Base-by-base conservation (phyloP, 2,113 vertebrate species). In the Trochalopteron elliotii region DNA sequence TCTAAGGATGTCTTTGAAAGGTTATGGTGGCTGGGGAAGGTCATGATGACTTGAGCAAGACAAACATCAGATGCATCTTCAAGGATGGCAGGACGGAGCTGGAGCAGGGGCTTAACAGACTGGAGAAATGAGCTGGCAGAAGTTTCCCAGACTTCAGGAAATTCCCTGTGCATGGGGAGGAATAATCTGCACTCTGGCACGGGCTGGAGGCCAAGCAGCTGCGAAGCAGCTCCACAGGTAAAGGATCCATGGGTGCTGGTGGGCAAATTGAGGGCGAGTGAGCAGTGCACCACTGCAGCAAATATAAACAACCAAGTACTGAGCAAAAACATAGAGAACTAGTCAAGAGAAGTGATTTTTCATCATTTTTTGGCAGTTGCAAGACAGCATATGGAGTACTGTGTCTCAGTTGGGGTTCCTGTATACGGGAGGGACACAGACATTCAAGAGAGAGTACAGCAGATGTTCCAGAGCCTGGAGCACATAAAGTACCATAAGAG, bases 391-490 rank as follows among this genome's bases (percentile, higher is more conserved):
- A 89, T 67, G 89, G 60, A 84, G 39, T 23, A 24, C 28, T 39
- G 23, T 3, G 0, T 63, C 80, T 57, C 60, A 30, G 27, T 5
- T 42, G 72, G 50, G 60, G 55, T 30, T 94, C 64, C 45, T 9
- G 4, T 13, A 2, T 7, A 45, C 7, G 0, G 15, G 45, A 70
- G 52, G 39, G n/a, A 91, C 52, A 59, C 45, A 70, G 49, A 7
- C 19, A 10, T 12, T 28, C 19, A 6, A 3, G 40, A 84, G 20
- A 20, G 14, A 89, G 44, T 8, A 77, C n/a, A 91, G 68, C 83
- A 96, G 93, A 91, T 0, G 23, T 79, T 88, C 22, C 80, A 67
- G 80, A 63, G 83, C 60, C 87, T 77, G 64, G 39, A 96, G 80
- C 30, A 79, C 50, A 47, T 11, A 3, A 84, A 87, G 65, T 39